Conservation (phyloP, 2,888 invertebrate species). For the Lithophane semibrunnea region DNA sequence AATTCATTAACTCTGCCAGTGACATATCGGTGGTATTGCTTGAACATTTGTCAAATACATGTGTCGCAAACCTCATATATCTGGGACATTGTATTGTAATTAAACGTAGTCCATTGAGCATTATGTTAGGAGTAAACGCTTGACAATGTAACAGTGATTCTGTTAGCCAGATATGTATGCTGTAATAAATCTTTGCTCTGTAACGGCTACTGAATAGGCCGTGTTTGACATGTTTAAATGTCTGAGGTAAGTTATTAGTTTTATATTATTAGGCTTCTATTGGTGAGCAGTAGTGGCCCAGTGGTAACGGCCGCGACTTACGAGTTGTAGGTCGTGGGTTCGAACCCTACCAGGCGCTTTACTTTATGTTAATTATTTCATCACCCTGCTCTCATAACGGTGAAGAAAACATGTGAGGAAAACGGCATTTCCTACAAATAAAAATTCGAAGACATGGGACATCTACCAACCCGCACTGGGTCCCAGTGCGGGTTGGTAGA, state of each 20-base stretch:
- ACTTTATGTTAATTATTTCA: too few relatives aligned
- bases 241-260: constrained; percentile 40
- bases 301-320: too few relatives aligned
- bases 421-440: too few relatives aligned
- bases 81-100: constrained; percentile 78
- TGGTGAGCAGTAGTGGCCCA: too few relatives aligned
- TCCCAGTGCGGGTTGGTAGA: too few relatives aligned
- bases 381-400: too few relatives aligned
- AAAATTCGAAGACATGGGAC: too few relatives aligned
- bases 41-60: constrained; percentile 82
- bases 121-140: constrained; percentile 63
- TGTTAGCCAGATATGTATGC: constrained; percentile 58
- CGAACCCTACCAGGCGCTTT: too few relatives aligned
- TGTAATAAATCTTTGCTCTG: constrained; percentile 61
- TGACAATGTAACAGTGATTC: constrained; percentile 64
- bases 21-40: constrained; percentile 82
- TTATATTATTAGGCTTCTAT: too few relatives aligned
- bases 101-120: constrained; percentile 73
- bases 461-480: too few relatives aligned
- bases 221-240: constrained; percentile 36
- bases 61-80: constrained; percentile 81
- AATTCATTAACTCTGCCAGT: constrained; percentile 80
- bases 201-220: constrained; percentile 43
- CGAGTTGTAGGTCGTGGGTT: too few relatives aligned
- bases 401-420: too few relatives aligned